Base-by-base conservation (phyloP, 2,888 invertebrate genomes). In the Tanypteryx hageni region DNA sequence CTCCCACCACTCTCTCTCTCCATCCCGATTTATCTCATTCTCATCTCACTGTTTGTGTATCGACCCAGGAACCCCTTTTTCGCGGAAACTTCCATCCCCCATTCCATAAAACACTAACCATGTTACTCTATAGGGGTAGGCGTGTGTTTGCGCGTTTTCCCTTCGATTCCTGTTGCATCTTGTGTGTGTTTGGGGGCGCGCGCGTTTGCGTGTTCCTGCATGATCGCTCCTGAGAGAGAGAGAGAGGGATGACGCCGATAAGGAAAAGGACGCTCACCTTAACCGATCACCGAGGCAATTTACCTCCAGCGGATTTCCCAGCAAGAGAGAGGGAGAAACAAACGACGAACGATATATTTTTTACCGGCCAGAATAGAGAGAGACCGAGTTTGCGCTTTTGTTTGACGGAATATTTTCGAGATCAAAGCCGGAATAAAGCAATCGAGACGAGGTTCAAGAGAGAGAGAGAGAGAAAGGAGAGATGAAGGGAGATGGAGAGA, bases 381-480 rank as follows among this genome's bases (percentile, higher is more conserved):
- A 22, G 76, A 27, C 27, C 76, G 76, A 76, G 22, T 22, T 76
- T 76, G 22, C 27, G 27, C 18, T 10, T 27, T 61, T 61, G 22
- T 86, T 27, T 9, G 22, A 59, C 22, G n/a, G 68, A 59, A 85
- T 86, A 31, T 86, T 86, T 86, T 31, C 59, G 31, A 59, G 86
- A 86, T 86, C 86, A 61, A 86, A 86, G 86, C 86, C 86, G 14
- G 59, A 83, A 61, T 61, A 86, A 61, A 86, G 86, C 61, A 61
- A 61, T 86, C 14, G 22, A 27, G 58, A n/a, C 22, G 85, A 85
- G 31, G 31, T 31, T n/a, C n/a, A n/a, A n/a, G 59, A 58, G 85
- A n/a, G 13, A 22, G 27, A 58, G 14, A 7, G 61, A 16, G 31
- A 64, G 8, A 22, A 44, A 64, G 1, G 59, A 58, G 85, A n/a